These are phyloP conservation scores for Thunnus maccoyii DNA, from an alignment of 2,113 vertebrate species.

Conservation along the genomic window DNA sequence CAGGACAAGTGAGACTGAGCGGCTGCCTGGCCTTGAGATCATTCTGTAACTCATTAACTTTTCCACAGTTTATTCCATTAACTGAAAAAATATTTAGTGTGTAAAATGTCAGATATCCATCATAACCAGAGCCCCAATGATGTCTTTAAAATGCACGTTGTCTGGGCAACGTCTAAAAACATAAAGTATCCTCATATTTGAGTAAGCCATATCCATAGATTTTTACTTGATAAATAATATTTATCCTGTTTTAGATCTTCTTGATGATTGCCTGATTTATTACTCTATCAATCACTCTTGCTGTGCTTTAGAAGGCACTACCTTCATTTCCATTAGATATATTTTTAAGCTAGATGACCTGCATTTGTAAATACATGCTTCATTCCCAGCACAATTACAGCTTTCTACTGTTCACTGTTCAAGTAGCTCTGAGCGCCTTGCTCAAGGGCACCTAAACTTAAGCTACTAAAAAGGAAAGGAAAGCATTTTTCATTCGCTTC, in stretches of 20 bases:
- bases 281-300: background rate
- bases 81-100: background rate
- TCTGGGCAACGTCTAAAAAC: background rate
- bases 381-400: background rate
- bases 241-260: too few relatives aligned
- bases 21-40: too few relatives aligned
- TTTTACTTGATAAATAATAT: too few relatives aligned
- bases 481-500: constrained; percentile 2
- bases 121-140: background rate
- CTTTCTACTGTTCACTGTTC: constrained; percentile 7
- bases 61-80: background rate
- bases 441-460: constrained; percentile 1
- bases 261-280: background rate
- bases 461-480: background rate
- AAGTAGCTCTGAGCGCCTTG: background rate
- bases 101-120: background rate
- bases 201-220: too few relatives aligned
- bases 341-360: too few relatives aligned
- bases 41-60: too few relatives aligned
- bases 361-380: background rate
- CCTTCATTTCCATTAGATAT: background rate
- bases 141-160: background rate
- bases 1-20: too few relatives aligned
- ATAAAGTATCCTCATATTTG: too few relatives aligned
- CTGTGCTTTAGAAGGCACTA: background rate